Conservation (phyloP, 2,888 invertebrate species). For the Nemapogon koenigi region DNA sequence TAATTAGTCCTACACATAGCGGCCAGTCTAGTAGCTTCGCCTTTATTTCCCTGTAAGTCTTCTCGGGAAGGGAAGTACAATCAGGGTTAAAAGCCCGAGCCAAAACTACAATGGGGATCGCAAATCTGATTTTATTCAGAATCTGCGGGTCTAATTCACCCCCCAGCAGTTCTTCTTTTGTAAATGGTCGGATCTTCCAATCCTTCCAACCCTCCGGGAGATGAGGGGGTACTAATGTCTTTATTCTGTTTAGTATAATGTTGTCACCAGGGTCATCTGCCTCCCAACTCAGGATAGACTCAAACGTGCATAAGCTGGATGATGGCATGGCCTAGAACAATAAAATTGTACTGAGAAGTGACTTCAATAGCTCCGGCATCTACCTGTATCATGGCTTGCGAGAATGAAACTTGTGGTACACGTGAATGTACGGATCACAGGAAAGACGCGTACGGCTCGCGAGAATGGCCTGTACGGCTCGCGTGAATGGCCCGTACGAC, state of each 20-base stretch:
- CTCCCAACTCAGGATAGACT: background rate
- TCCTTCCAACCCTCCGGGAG: conserved; percentile 15
- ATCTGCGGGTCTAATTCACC: conserved; percentile 16
- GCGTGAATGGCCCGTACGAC: background rate
- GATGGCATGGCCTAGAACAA: conserved; percentile 1
- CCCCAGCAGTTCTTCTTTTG: conserved; percentile 15
- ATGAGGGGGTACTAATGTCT: background rate
- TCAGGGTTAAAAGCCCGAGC: conserved; percentile 18
- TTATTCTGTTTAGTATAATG: conserved; percentile 1
- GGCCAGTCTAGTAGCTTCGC: conserved; percentile 19
- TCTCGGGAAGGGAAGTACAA: conserved; percentile 23
- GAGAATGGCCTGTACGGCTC: conserved; percentile 1
- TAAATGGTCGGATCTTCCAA: conserved; percentile 12
- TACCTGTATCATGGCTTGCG: background rate
- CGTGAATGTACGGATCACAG: conserved; percentile 1
- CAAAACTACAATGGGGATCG: conserved; percentile 19
- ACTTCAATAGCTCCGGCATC: background rate
- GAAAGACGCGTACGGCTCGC: background rate
- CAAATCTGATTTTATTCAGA: conserved; percentile 20
- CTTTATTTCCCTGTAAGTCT: conserved; percentile 18
- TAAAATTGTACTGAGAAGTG: background rate
- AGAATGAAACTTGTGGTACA: background rate
- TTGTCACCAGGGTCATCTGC: conserved; percentile 4
- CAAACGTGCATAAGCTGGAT: background rate
- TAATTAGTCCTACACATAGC: conserved; percentile 19